Evolutionary conservation across 92 coral and sea anemone species (phyloP).

Genomic region (Porites evermanni): DNA sequence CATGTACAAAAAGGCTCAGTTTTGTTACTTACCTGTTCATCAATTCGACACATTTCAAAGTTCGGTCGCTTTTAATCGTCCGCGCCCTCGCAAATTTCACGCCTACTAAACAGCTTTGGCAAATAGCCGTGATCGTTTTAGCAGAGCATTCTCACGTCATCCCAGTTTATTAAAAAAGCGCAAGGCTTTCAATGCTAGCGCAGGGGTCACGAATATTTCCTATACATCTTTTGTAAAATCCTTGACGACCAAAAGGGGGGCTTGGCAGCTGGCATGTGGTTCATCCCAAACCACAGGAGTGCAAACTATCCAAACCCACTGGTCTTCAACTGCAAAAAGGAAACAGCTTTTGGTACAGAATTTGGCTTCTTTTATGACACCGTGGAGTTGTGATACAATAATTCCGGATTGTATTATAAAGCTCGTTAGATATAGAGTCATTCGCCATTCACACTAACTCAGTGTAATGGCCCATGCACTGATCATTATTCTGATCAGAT

Average conservation of each 20-base stretch:
- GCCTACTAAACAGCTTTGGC: not conserved
- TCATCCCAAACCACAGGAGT: slow-evolving; percentile 19
- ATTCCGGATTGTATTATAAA: not conserved
- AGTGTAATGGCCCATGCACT: no score
- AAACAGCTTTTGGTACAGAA: not conserved
- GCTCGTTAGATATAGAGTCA: no score
- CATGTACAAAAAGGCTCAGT: slow-evolving; percentile 19
- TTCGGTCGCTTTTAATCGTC: not conserved
- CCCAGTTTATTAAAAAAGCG: no score
- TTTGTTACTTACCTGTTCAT: slow-evolving; percentile 34
- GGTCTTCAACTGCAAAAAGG: slow-evolving; percentile 1
- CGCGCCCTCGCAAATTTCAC: not conserved
- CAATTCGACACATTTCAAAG: slow-evolving; percentile 34
- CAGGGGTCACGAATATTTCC: slow-evolving; percentile 33
- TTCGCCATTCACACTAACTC: no score
- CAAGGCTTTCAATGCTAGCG: slow-evolving; percentile 27
- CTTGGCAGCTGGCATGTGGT: slow-evolving; percentile 8
- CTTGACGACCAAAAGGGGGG: slow-evolving; percentile 3
- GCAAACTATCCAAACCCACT: slow-evolving; percentile 3
- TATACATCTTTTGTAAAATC: slow-evolving; percentile 31
- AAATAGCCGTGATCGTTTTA: slow-evolving; percentile 7
- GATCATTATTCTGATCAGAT: not conserved
- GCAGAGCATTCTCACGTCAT: slow-evolving; percentile 4
- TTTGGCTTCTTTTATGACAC: not conserved
- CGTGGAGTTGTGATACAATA: slow-evolving; percentile 1